Base-by-base conservation (phyloP, 2,888 invertebrate species). In the Cheilosia urbana region DNA sequence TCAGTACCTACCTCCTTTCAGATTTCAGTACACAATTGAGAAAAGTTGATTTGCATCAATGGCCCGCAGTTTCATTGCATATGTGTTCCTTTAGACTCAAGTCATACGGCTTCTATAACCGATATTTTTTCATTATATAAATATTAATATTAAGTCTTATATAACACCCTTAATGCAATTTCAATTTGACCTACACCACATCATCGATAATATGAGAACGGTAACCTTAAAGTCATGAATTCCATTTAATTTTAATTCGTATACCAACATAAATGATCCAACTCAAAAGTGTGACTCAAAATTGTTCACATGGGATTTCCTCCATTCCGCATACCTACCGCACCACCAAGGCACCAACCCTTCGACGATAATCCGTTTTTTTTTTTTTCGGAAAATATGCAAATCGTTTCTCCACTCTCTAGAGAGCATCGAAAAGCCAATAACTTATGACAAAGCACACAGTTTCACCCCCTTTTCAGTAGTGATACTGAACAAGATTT, bases 381-480 rank as follows among this genome's bases (percentile, higher is more conserved):
- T 17, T 40, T 17, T 55, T 34, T 55, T 34, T 30, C 5, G 15
- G 21, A 47, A 58, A 49, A 76, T 68, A 76, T 76, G 68, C 76
- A 76, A 76, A 76, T 76, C 60, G 42, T 57, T 49, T 57, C 45
- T 40, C 7, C 57, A 55, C 57, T 57, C 57, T 57, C 37, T 15
- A 19, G 17, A 42, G 21, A 2, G 60, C 49, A 60, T 60, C 58
- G 66, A 30, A 68, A 66, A 76, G 76, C 76, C 76, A 66, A 76
- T 76, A 76, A 68, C 66, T 60, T 27, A 21, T 34, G 49, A 66
- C 75, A 66, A 75, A 58, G 58, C 40, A 30, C 27, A 75, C 57
- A 75, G 21, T 37, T 63, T 45, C 73, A 73, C 73, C 55, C 73
- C 24, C 55, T 30, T 47, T 57, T 9, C 4, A 9, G 19, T 15